Conservation (phyloP, 2,888 invertebrate species). For the Chromoteleia sp. region DNA sequence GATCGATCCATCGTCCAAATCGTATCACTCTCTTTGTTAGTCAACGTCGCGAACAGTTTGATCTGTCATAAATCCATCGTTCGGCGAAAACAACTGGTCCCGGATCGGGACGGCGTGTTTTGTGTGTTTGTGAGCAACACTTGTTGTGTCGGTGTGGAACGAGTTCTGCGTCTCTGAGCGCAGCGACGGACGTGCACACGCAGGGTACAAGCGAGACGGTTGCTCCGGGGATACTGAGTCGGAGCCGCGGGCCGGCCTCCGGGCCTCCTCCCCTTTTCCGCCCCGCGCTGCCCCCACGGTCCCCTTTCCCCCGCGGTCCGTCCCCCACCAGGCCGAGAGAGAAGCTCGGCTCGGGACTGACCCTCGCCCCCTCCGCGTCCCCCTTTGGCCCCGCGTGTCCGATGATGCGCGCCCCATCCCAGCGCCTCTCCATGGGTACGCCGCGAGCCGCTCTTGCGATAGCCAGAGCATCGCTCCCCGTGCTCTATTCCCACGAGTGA, state of each 20-base stretch:
- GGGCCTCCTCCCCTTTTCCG: conserved; percentile 80
- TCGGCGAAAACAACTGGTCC: conserved; percentile 11
- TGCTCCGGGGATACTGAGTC: conserved; percentile 85
- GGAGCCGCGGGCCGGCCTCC: conserved; percentile 84
- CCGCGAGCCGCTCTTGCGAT: conserved; percentile 3
- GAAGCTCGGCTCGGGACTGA: conserved; percentile 39
- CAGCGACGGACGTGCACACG: conserved; percentile 71
- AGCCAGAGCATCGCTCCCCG: conserved; percentile 17
- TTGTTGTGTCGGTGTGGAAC: conserved; percentile 67
- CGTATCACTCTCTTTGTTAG: not conserved
- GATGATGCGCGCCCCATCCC: conserved; percentile 40
- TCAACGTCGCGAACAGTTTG: conserved; percentile 28
- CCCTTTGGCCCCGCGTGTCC: conserved; percentile 45
- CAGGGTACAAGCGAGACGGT: conserved; percentile 85
- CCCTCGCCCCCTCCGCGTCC: conserved; percentile 63
- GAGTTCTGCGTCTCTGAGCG: conserved; percentile 34
- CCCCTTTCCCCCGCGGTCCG: conserved; percentile 50
- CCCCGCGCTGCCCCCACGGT: conserved; percentile 42
- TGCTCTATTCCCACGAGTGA: conserved; percentile 24
- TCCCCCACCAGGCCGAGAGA: conserved; percentile 39
- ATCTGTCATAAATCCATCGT: conserved; percentile 50
- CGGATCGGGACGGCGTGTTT: conserved; percentile 25
- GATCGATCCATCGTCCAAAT: too few species aligned
- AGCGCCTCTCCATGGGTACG: not conserved
- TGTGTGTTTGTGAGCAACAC: conserved; percentile 44